phyloP scores from a whole-genome alignment of 2,113 vertebrate species.

The Uria lomvia region DNA sequence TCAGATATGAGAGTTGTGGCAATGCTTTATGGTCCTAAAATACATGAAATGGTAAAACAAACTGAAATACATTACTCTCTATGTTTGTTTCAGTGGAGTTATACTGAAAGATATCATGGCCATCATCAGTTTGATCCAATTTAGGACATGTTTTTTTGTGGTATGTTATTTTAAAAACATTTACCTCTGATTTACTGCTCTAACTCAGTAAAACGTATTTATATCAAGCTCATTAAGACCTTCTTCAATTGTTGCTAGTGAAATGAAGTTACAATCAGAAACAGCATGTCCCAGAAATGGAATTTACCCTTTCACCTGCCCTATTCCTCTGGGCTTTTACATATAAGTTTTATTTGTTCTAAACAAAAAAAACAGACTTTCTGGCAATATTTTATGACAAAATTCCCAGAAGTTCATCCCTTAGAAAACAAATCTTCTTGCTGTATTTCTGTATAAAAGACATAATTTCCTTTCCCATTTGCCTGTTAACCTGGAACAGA shows the following conservation, averaged over 20 bases:
- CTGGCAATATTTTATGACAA: background rate
- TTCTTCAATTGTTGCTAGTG: background rate
- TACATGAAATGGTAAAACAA: background rate
- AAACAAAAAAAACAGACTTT: background rate
- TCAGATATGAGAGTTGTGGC: background rate
- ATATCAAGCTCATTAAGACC: background rate
- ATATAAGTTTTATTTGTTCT: background rate
- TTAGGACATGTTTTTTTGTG: background rate
- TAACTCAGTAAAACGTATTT: background rate
- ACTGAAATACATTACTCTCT: rapidly evolving
- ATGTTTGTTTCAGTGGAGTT: background rate
- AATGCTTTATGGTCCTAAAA: background rate
- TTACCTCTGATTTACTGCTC: background rate
- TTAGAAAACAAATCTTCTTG: background rate
- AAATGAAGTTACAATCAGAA: background rate
- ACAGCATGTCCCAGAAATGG: background rate
- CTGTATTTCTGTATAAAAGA: background rate
- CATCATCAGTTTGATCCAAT: background rate
- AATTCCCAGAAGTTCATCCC: background rate
- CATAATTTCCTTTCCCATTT: background rate
- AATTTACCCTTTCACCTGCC: background rate
- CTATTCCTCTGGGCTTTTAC: background rate
- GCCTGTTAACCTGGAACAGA: background rate
- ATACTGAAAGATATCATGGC: background rate
- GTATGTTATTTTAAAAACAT: background rate